Base-by-base conservation (phyloP, 23 tunicate genomes). In the Phallusia fumigata region DNA sequence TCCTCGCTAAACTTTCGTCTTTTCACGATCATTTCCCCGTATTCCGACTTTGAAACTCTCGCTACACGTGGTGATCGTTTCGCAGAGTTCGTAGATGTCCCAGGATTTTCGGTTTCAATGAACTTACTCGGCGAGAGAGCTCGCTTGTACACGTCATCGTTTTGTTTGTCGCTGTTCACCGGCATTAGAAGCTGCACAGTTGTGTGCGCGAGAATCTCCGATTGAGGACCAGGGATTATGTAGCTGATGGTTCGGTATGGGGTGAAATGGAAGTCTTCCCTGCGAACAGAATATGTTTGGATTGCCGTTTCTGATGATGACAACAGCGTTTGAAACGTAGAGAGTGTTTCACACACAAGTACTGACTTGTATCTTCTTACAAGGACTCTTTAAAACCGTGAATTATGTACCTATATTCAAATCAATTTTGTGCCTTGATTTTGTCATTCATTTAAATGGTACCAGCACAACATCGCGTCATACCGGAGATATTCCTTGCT, bases 251-350 rank as follows among this genome's bases (percentile, higher is more conserved):
- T 93, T 19, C 90, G 50, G 87, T 93, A 93, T 22, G 98, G 98
- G 0, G 93, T 93, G 82, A 93, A 93, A 52, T 93, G 98, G 65
- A 93, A 93, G 69, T 93, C 93, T 77, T 93, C 98, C 47, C 90
- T 78, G 76, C 0, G 35, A 45, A 58, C 69, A n/a, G n/a, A n/a
- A n/a, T n/a, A n/a, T n/a, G n/a, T n/a, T n/a, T n/a, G n/a, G n/a
- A n/a, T n/a, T n/a, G n/a, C n/a, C n/a, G n/a, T n/a, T n/a, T n/a
- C n/a, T n/a, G n/a, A n/a, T n/a, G n/a, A n/a, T n/a, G n/a, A n/a
- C n/a, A n/a, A n/a, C n/a, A n/a, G n/a, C n/a, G n/a, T n/a, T n/a
- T n/a, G n/a, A n/a, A n/a, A n/a, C n/a, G n/a, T n/a, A n/a, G n/a
- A n/a, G n/a, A n/a, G n/a, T n/a, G n/a, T n/a, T n/a, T n/a, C n/a